Percentiles rank a stretch among this genome's conserved stretches.
Conservation (phyloP, 2,797 vertebrate species). For the Chiloscyllium punctatum region DNA sequence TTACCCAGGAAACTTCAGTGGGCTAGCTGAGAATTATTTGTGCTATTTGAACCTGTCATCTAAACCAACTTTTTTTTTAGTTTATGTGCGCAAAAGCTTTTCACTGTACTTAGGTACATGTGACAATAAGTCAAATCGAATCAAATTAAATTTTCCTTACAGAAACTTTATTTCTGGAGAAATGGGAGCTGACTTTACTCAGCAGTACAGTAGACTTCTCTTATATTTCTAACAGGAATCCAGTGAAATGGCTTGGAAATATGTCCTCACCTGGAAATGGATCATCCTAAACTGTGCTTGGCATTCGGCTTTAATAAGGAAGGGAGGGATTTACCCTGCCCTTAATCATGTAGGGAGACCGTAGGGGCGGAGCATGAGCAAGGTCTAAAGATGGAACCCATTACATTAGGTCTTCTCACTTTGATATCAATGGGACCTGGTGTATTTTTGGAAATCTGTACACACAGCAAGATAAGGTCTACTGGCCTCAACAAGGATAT, state of each 20-base stretch:
- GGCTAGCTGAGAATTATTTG: background rate
- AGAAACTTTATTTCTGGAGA: background rate
- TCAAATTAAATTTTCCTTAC: background rate
- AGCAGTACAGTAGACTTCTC: background rate
- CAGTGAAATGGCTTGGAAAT: background rate
- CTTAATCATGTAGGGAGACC: background rate
- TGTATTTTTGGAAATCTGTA: background rate
- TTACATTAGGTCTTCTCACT: background rate
- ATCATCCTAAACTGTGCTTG: too few relatives aligned
- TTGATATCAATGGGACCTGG: background rate
- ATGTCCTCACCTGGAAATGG: background rate
- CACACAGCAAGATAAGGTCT: background rate
- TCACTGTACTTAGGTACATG: too few relatives aligned
- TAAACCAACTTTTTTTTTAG: too few relatives aligned
- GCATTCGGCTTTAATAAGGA: background rate
- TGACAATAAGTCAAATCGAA: background rate
- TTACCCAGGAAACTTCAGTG: background rate
- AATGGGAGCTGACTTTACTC: background rate
- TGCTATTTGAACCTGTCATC: background rate
- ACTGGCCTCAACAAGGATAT: too few relatives aligned
- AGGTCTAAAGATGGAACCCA: background rate
- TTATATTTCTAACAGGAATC: background rate
- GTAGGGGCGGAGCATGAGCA: too few relatives aligned
- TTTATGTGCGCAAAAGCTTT: too few relatives aligned
- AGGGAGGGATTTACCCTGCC: too few relatives aligned